These are phyloP conservation scores for Mola mola DNA, from an alignment of 2,113 vertebrate genomes.

Conservation along the genomic window DNA sequence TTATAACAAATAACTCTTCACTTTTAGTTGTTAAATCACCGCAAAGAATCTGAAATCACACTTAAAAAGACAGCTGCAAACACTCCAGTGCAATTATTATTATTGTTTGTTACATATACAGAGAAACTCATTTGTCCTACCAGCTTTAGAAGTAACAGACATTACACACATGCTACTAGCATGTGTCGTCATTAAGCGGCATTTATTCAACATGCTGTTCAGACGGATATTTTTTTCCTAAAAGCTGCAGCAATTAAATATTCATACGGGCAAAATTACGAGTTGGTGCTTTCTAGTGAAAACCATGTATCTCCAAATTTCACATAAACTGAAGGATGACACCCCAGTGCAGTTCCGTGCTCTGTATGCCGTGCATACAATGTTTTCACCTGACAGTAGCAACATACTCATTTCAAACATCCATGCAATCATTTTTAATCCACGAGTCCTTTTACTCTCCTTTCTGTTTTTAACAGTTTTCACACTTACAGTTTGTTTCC, in stretches of 20 bases:
- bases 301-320: no score
- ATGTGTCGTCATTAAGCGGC: conserved; percentile 13
- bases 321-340: no score
- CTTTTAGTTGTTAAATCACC: conserved; percentile 13
- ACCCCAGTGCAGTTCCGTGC: no score
- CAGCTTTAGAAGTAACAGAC: conserved; percentile 3
- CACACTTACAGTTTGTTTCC: conserved; percentile 89
- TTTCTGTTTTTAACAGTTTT: conserved; percentile 18
- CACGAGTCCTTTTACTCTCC: not conserved
- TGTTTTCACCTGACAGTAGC: conserved; percentile 12
- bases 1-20: not conserved
- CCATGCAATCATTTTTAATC: no score
- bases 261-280: conserved; percentile 22
- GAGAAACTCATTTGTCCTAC: not conserved
- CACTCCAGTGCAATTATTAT: not conserved
- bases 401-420: conserved; percentile 20
- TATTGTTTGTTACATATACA: not conserved
- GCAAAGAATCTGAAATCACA: conserved; percentile 9
- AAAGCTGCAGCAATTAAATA: conserved; percentile 8
- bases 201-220: conserved; percentile 54
- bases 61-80: not conserved
- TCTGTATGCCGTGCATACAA: no score
- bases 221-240: conserved; percentile 8
- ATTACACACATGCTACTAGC: conserved; percentile 26
- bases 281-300: not conserved